A percentile compares a stretch with the other conserved stretches of the same genome.
These are phyloP conservation scores for Eurystomus gularis DNA, from an alignment of 2,113 vertebrate genomes.

Conservation along the genomic window DNA sequence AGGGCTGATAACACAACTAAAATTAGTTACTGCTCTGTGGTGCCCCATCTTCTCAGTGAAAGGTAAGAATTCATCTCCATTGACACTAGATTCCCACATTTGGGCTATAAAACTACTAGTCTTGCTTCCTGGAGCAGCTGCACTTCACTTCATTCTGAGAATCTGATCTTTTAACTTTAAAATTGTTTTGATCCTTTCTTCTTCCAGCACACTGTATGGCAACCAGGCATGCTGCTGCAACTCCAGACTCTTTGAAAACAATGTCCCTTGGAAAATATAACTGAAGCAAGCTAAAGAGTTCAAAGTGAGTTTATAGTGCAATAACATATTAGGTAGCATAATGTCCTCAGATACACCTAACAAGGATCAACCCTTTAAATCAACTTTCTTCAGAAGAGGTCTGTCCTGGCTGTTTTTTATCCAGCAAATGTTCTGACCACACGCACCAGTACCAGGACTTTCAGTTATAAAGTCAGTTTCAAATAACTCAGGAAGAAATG, in stretches of 20 bases:
- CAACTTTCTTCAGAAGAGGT: background rate
- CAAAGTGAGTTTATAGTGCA: background rate
- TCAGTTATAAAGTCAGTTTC: no score
- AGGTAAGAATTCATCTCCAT: background rate
- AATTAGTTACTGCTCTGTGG: background rate
- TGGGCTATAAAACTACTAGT: background rate
- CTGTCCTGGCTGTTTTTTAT: background rate
- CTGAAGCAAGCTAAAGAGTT: background rate
- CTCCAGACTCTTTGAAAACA: background rate
- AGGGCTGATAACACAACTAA: background rate
- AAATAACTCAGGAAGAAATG: background rate
- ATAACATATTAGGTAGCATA: background rate
- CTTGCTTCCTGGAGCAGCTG: background rate
- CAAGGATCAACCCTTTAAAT: background rate
- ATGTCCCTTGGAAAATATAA: background rate
- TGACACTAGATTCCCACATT: background rate
- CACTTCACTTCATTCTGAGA: background rate
- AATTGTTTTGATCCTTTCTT: background rate
- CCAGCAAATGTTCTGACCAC: background rate
- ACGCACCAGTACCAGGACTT: background rate
- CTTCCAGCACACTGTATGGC: background rate
- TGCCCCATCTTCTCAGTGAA: background rate
- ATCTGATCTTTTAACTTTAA: background rate
- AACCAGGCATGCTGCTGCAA: no score
- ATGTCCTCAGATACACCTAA: background rate